Base-by-base conservation (phyloP, 2,113 vertebrate genomes). In the Aegithalos caudatus region DNA sequence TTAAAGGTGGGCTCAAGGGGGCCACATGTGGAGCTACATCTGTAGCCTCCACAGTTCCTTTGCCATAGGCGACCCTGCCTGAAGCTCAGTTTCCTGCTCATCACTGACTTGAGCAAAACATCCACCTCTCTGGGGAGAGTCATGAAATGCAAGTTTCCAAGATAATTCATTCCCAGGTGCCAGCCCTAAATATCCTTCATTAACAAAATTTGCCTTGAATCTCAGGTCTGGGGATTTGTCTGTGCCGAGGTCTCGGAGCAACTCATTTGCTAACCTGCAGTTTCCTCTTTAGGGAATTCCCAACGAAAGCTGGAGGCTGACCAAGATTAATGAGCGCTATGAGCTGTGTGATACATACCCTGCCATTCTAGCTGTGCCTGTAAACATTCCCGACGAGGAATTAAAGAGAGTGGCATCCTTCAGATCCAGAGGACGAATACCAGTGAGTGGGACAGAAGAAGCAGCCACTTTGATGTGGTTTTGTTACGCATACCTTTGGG, bases 261-360 rank as follows among this genome's bases (percentile, higher is more conserved):
- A 28, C 23, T 94, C 4, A 19, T 90, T 92, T 94, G 54, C 87
- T 97, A 81, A 95, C 42, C 27, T 82, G 88, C 87, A 79, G 37
- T 97, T 93, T 79, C 81, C 60, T 78, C 31, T 90, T 20, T 16
- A 99, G 99, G 99, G 99, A 35, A 98, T 99, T 94, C 99, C 99
- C 11, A 99, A 99, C 73, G 99, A 99, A 97, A 99, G 99, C 95
- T 99, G 99, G 99, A 99, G 99, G 95, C 86, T 99, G 87, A 98
- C 99, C 24, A 99, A 98, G 96, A 97, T 99, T 62, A 99, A 99
- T 4, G 99, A 99, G 76, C 98, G 98, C 50, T 99, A 99, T 8
- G 99, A 99, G 82, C 97, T 99, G 57, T 99, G 99, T 86, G 99
- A 99, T 84, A 99, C 99, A 0, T 99, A 99, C 87, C 99, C 99